phyloP scores from a whole-genome alignment of 2,888 invertebrate species.

The Azorinus chamasolen region DNA sequence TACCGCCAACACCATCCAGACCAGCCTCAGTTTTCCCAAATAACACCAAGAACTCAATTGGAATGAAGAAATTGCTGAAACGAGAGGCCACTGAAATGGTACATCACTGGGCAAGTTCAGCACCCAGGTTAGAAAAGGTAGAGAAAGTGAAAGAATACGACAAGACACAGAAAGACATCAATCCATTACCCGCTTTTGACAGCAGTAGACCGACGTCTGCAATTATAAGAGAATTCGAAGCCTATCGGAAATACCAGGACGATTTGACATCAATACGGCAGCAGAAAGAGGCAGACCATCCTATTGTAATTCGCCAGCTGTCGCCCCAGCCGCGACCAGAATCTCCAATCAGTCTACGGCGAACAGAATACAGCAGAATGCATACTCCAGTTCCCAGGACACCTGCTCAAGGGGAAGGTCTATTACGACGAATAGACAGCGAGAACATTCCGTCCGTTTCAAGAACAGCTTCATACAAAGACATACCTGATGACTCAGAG shows the following conservation, averaged over 20 bases:
- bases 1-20: constrained; percentile 46
- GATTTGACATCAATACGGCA: constrained; percentile 22
- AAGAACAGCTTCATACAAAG: constrained; percentile 43
- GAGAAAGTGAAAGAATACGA: constrained; percentile 45
- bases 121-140: constrained; percentile 27
- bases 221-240: constrained; percentile 47
- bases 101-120: constrained; percentile 32
- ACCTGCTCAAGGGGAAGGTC: not conserved
- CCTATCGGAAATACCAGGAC: constrained; percentile 36
- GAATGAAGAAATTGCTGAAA: constrained; percentile 29
- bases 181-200: constrained; percentile 38
- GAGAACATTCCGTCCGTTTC: constrained; percentile 61
- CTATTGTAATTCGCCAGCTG: constrained; percentile 50
- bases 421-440: constrained; percentile 40
- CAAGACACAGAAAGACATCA: constrained; percentile 13
- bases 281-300: constrained; percentile 16
- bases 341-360: constrained; percentile 37
- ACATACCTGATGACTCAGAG: constrained; percentile 24
- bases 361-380: constrained; percentile 36
- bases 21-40: constrained; percentile 33
- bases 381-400: not conserved
- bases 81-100: constrained; percentile 47
- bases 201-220: constrained; percentile 52
- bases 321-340: constrained; percentile 42
- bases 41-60: constrained; percentile 14